Evolutionary conservation across 2,113 vertebrate genomes (phyloP), one percentile per base, ranked within the genome.

Genomic region (Neoarius graeffei): DNA sequence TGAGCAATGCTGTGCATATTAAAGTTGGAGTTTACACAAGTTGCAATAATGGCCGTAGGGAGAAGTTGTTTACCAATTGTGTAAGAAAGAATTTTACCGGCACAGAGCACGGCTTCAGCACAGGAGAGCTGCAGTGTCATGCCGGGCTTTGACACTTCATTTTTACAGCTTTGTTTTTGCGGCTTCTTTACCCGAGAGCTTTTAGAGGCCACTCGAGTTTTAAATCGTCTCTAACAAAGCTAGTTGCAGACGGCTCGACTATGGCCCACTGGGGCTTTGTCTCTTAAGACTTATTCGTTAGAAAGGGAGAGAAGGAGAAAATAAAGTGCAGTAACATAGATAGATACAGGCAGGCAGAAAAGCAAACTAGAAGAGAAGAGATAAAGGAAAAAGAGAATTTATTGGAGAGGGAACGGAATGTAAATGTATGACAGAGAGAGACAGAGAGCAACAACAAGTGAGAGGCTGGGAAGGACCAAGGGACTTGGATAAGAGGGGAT

Each of bases 191-290:
- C 62, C 48, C 15, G 84, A 85, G 35, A 85, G 59, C 52, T 85
- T 90, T 87, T 85, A 90, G 30, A 56, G 83, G 76, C 48, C 59
- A 74, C 86, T 85, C 8, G 84, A 79, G 79, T 77, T 85, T 84
- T 79, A 67, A 69, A 79, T 86, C 60, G 50, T 81, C 42, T 62
- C 80, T 67, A 59, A 79, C 60, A 80, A 74, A 81, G 84, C 83
- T 62, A 60, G 73, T 86, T 71, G 60, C 79, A 87, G 88, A 85
- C 57, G 30, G 81, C 56, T 76, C 86, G 59, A 25, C 56, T 81
- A 25, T 35, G 57, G 71, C 66, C 85, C 50, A 6, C 25, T 14
- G 80, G 50, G 13, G 30, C 76, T 85, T 42, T 42, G 83, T 73
- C 85, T 83, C 64, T 25, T 30, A 86, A 19, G 60, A 60, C 52